Evolutionary conservation across 2,113 vertebrate genomes (phyloP).

Genomic region (Neomonachus schauinslandi): DNA sequence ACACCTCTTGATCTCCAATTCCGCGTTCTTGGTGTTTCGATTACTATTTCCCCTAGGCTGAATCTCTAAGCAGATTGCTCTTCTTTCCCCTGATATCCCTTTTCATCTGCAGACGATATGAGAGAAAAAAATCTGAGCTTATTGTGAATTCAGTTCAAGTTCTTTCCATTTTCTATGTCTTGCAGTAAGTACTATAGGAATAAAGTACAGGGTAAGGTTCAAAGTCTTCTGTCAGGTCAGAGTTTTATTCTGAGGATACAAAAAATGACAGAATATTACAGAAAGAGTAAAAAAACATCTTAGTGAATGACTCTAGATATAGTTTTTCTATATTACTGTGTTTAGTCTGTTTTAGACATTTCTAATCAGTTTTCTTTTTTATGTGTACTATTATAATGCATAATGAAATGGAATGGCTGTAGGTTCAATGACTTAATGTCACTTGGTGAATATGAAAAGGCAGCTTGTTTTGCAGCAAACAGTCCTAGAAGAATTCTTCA

Average conservation of each 20-base stretch:
- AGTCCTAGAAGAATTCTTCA: constrained; percentile 87
- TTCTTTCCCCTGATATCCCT: not conserved
- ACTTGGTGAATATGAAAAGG: constrained; percentile 85
- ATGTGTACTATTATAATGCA: not conserved
- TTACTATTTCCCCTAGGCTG: not conserved
- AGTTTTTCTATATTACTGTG: constrained; percentile 17
- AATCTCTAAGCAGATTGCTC: not conserved
- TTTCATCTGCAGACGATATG: not conserved
- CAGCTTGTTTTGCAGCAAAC: constrained; percentile 84
- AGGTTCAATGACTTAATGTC: constrained; percentile 88
- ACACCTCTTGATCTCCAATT: not conserved
- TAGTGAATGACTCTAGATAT: not conserved
- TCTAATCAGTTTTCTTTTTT: constrained; percentile 52
- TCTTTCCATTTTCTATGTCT: not conserved
- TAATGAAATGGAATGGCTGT: constrained; percentile 66
- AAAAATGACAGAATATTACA: not conserved
- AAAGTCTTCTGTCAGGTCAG: not conserved
- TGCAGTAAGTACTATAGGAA: not conserved
- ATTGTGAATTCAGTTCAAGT: not conserved
- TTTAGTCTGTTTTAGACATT: constrained; percentile 26
- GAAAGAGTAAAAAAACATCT: not conserved
- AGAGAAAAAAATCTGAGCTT: constrained; percentile 6
- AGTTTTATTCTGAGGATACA: constrained; percentile 36
- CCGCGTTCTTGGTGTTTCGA: not conserved
- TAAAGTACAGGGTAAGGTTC: not conserved